Conservation (phyloP, 2,797 vertebrate species). For the Oreochromis grahami region DNA sequence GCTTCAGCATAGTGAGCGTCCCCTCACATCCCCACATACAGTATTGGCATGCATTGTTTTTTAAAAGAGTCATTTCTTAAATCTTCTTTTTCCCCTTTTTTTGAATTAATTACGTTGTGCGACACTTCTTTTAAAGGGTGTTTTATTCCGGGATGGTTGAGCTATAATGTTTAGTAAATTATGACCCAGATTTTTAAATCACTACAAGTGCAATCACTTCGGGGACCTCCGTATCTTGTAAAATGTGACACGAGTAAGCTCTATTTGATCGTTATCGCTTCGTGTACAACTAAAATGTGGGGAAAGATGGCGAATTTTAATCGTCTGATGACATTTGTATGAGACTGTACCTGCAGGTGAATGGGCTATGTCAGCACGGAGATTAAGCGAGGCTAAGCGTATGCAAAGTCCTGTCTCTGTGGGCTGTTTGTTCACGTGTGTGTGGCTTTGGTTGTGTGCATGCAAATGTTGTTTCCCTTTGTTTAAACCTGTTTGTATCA, state of each 20-base stretch:
- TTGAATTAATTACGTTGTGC: not conserved
- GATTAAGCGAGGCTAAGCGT: slow-evolving; percentile 47
- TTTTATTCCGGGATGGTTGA: not conserved
- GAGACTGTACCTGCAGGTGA: slow-evolving; percentile 45
- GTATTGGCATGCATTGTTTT: not conserved
- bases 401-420: slow-evolving; percentile 43
- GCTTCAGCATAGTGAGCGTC: slow-evolving; percentile 18
- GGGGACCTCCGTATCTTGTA: not conserved
- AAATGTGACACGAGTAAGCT: slow-evolving; percentile 2
- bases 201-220: not conserved
- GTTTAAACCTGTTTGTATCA: slow-evolving; percentile 56
- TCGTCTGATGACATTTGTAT: slow-evolving; percentile 29
- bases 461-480: slow-evolving; percentile 41
- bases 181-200: not conserved
- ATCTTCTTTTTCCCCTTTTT: not conserved
- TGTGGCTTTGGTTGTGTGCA: not conserved
- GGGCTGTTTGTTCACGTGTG: slow-evolving; percentile 28
- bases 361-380: slow-evolving; percentile 15
- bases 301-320: slow-evolving; percentile 19
- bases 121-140: not conserved
- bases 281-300: not conserved
- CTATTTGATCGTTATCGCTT: not conserved
- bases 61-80: not conserved
- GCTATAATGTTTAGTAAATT: not conserved
- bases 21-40: not conserved